Evolutionary conservation across 92 coral and sea anemone species (phyloP), one percentile per base, ranked within the genome.

Genomic region (Pocillopora meandrina): DNA sequence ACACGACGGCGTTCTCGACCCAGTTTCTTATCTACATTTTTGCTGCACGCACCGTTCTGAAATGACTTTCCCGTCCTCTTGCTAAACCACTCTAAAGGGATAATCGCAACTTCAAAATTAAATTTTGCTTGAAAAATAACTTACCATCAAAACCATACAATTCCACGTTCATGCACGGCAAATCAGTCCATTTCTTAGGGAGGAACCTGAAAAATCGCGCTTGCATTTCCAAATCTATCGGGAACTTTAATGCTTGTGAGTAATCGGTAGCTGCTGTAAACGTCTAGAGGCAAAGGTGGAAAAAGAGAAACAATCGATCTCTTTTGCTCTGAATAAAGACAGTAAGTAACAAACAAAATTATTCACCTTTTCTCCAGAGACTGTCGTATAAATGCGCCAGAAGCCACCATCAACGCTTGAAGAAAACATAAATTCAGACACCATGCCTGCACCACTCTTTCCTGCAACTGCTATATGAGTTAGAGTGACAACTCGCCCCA

Each of bases 61-160:
- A 26, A 26, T 26, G 31, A 26, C 31, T 26, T 1, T 26, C 31
- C 31, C 31, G 31, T 26, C 31, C 31, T 26, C 31, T 26, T 26
- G 31, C 31, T 26, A 26, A 26, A 26, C 31, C 31, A 26, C 31
- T 26, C 31, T 42, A 3, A 42, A 1, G 52, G 8, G 52, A 42
- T 42, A 42, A 42, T 42, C 5, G 52, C 52, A 3, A 42, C 52
- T 42, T 3, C 52, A 42, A 3, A 42, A 42, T 42, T 26, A 26
- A 26, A 26, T 26, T 26, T 42, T 42, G 5, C 52, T 42, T 42
- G 31, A 26, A 42, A 42, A 42, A 42, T 42, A 42, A 19, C 66
- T 57, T 67, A 79, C 93, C 93, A 87, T 87, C 90, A 69, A 85
- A 84, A 18, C 95, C 95, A 68, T 90, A 87, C 4, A 92, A 75